Evolutionary conservation across 2,113 vertebrate species (phyloP), one percentile per base, ranked within the genome.

Genomic region (Toxostoma redivivum): DNA sequence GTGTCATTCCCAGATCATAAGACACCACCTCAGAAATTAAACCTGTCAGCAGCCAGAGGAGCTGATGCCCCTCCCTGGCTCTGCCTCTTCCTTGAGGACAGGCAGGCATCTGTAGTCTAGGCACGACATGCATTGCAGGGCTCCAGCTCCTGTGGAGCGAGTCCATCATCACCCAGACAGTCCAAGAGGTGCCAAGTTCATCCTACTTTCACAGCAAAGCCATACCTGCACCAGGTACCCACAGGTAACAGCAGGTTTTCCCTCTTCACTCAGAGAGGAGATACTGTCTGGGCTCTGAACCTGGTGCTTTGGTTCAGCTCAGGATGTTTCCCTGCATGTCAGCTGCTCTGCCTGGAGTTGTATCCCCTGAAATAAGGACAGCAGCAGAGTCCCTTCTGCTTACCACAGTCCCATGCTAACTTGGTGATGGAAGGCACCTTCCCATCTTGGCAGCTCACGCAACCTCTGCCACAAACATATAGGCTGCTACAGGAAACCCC

Each of bases 61-160:
- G 81, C n/a, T 42, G 24, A 50, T 56, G 88, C 38, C 83, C 44
- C 54, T 67, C 44, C 48, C 50, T 27, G 35, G 40, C 21, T 11
- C 57, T 24, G 33, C 40, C 19, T 11, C 57, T 61, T 57, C 82
- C 13, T 20, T 9, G 3, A 57, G 24, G 15, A 22, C 35, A 27
- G 38, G 25, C 28, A 56, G 28, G 61, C 48, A 25, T 30, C 37
- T 7, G 33, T 37, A 48, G 40, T 5, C 54, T 45, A 48, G 9
- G 47, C 6, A 8, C 0, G 2, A 65, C 33, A 33, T 4, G 35
- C 33, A 42, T 33, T 37, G 35, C 0, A 0, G 22, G 50, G 65
- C 71, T 60, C 24, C 1, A 1, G 54, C 47, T 79, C 18, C 42
- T 24, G 18, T 0, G 1, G 21, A 56, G 19, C 1, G 1, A 70